Percentiles rank a stretch among this genome's conserved stretches.
Conservation (phyloP, 2,888 invertebrate genomes). For the Geophilus truncorum region DNA sequence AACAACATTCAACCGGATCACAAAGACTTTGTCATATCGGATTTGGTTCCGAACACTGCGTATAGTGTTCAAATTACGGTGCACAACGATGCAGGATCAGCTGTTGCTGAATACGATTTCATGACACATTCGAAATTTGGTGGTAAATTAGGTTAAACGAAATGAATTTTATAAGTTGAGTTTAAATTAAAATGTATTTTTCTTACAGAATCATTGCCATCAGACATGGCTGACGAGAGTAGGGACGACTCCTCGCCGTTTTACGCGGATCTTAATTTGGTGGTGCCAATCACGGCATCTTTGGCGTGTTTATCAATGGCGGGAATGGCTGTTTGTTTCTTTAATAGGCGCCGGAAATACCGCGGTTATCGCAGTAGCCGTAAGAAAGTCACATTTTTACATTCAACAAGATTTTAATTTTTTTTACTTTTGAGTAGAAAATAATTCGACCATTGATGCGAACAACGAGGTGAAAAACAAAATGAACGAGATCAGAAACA, state of each 20-base stretch:
- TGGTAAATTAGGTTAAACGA: constrained; percentile 51
- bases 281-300: constrained; percentile 35
- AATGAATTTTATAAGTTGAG: not conserved
- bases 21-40: constrained; percentile 58
- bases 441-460: constrained; percentile 14
- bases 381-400: not conserved
- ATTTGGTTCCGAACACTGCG: constrained; percentile 63
- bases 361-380: constrained; percentile 35
- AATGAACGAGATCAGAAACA: constrained; percentile 32
- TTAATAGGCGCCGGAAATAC: constrained; percentile 35
- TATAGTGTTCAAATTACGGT: constrained; percentile 65
- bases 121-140: constrained; percentile 67
- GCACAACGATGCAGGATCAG: constrained; percentile 67
- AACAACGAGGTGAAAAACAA: constrained; percentile 31
- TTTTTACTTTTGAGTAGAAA: not conserved
- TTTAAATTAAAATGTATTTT: not conserved
- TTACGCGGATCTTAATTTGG: constrained; percentile 34
- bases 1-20: constrained; percentile 52
- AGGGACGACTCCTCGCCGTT: constrained; percentile 30
- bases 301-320: constrained; percentile 36
- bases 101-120: constrained; percentile 64
- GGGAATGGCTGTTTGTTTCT: constrained; percentile 36
- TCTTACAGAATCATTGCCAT: constrained; percentile 30
- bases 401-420: not conserved
- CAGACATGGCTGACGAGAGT: constrained; percentile 32